Conservation (phyloP, 2,113 vertebrate species). For the Anas platyrhynchos region DNA sequence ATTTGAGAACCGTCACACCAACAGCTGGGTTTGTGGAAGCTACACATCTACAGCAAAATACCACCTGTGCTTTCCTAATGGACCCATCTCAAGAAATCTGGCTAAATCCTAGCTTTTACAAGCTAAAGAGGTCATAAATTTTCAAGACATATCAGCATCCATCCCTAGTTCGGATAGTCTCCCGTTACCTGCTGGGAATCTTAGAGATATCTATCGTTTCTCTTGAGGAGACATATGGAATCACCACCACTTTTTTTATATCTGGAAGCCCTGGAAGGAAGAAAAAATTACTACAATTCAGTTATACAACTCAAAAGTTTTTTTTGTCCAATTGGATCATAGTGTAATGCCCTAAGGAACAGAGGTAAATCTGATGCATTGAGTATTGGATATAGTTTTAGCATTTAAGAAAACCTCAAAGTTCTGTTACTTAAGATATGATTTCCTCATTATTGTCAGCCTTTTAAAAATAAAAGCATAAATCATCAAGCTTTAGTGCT, state of each 20-base stretch:
- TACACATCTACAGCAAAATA: background rate
- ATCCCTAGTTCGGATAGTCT: no score
- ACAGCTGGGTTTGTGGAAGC: background rate
- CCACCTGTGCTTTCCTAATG: background rate
- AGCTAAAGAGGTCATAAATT: background rate
- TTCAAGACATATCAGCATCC: background rate
- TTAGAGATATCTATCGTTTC: conserved; percentile 88
- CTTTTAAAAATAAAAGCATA: background rate
- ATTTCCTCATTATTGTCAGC: background rate
- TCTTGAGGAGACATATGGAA: conserved; percentile 86
- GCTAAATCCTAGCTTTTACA: background rate
- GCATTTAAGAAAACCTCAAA: background rate
- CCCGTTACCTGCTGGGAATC: conserved; percentile 86
- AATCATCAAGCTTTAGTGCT: background rate
- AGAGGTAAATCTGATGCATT: background rate
- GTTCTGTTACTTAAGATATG: background rate
- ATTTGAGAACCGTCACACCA: background rate
- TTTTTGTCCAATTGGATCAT: background rate
- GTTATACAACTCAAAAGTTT: background rate
- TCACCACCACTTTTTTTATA: conserved; percentile 88
- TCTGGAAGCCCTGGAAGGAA: conserved; percentile 87
- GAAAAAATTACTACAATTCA: background rate
- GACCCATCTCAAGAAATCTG: background rate
- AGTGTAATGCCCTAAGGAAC: background rate
- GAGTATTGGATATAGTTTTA: background rate